Conservation (phyloP, 2,888 invertebrate genomes). For the Ischnus inquisitorius region DNA sequence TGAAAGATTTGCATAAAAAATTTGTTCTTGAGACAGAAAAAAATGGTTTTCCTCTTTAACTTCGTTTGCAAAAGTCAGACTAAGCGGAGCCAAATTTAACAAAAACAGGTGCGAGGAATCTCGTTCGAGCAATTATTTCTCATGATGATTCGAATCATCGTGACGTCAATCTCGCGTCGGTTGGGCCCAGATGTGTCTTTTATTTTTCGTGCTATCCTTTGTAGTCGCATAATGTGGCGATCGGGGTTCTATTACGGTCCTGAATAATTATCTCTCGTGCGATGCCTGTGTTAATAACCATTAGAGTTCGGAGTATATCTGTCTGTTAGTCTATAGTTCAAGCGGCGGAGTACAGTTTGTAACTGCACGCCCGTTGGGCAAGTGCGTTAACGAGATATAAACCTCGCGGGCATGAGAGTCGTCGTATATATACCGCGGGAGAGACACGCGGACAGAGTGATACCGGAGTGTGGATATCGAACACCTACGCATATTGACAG, state of each 20-base stretch:
- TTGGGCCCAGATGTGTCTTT: conserved; percentile 43
- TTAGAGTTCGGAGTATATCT: conserved; percentile 50
- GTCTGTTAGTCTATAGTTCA: conserved; percentile 7
- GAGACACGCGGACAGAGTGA: conserved; percentile 17
- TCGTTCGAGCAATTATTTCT: conserved; percentile 1
- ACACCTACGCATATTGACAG: conserved; percentile 66
- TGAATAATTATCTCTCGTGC: conserved; percentile 43
- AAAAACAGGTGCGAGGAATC: conserved; percentile 6
- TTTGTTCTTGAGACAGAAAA: too few relatives aligned
- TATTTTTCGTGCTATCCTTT: neutral
- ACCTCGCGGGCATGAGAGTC: conserved; percentile 54
- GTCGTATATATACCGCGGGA: conserved; percentile 10
- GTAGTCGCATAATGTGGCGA: conserved; percentile 47
- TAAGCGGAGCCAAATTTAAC: too few relatives aligned
- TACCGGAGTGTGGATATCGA: conserved; percentile 58
- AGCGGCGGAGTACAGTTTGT: conserved; percentile 22
- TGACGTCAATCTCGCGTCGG: neutral
- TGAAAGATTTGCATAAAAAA: too few relatives aligned
- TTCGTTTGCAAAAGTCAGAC: too few relatives aligned
- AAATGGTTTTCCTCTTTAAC: too few relatives aligned
- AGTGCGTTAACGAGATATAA: conserved; percentile 68
- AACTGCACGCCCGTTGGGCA: conserved; percentile 39
- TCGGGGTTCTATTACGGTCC: conserved; percentile 56
- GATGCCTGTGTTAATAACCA: conserved; percentile 62
- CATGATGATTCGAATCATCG: neutral